Percentiles rank a stretch among this genome's conserved stretches.
Evolutionary conservation across 53 echinoderm and acorn worm species (phyloP).

Genomic region (Stichopus horrens): DNA sequence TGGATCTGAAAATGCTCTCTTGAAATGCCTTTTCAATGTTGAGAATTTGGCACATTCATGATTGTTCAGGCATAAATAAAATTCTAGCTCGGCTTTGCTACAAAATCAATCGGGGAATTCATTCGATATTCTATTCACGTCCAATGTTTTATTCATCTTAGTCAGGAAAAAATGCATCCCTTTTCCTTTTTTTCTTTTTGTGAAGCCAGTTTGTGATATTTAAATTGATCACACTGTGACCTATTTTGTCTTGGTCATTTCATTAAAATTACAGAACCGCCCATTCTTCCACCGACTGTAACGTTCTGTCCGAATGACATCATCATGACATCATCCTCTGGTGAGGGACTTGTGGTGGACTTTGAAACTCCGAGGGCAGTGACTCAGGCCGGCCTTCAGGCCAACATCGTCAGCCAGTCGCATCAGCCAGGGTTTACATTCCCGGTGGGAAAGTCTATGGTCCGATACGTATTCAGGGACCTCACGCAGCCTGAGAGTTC

Average conservation of each 20-base stretch:
- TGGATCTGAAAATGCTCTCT: no score
- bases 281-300: not conserved
- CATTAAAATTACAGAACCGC: constrained; percentile 11
- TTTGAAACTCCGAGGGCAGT: not conserved
- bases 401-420: constrained; percentile 26
- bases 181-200: no score
- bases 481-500: not conserved
- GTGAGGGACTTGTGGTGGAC: not conserved
- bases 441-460: constrained; percentile 16
- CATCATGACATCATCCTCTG: constrained; percentile 6
- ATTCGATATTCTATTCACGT: no score
- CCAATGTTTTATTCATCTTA: no score
- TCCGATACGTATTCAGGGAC: constrained; percentile 26
- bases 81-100: no score
- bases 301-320: constrained; percentile 24
- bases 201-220: no score
- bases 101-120: no score
- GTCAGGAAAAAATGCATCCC: no score
- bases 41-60: no score
- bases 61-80: no score
- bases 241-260: not conserved
- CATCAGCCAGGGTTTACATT: not conserved
- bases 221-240: no score
- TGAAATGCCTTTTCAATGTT: no score
- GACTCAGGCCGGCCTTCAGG: constrained; percentile 3